Conservation (phyloP, 2,888 invertebrate species). For the Harpalus rufipes region DNA sequence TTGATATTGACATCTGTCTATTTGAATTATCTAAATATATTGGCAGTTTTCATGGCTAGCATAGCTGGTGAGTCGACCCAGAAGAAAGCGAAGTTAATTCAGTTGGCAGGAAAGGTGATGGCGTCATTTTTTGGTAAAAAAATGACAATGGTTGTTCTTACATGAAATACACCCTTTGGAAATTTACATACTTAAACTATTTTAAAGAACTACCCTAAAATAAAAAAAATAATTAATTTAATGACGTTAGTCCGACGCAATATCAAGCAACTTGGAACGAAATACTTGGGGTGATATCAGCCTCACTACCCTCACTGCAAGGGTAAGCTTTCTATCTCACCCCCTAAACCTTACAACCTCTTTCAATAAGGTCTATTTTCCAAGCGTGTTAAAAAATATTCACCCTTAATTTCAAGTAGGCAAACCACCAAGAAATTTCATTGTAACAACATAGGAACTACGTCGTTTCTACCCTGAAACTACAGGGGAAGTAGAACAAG, state of each 20-base stretch:
- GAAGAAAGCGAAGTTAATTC: too few relatives aligned
- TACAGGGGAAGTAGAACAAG: constrained; percentile 2
- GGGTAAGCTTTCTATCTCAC: constrained; percentile 51
- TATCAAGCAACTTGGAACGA: constrained; percentile 43
- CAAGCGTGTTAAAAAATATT: constrained; percentile 44
- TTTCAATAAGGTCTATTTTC: constrained; percentile 41
- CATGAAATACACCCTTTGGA: neutral
- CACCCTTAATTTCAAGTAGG: constrained; percentile 52
- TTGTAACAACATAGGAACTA: neutral
- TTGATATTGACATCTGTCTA: too few relatives aligned
- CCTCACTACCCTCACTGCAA: constrained; percentile 1
- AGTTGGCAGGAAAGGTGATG: too few relatives aligned
- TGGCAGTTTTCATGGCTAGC: too few relatives aligned
- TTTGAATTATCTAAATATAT: too few relatives aligned
- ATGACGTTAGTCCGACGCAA: constrained; percentile 5
- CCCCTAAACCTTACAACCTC: constrained; percentile 26
- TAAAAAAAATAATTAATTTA: constrained; percentile 50
- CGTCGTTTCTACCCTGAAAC: neutral
- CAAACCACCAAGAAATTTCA: constrained; percentile 35
- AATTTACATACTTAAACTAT: neutral
- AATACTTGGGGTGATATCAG: constrained; percentile 51
- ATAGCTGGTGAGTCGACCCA: too few relatives aligned
- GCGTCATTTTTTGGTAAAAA: too few relatives aligned
- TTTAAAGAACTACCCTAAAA: neutral
- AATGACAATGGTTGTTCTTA: too few relatives aligned